Evolutionary conservation across 2,113 vertebrate species (phyloP).

Genomic region (Lichenostomus cassidix): DNA sequence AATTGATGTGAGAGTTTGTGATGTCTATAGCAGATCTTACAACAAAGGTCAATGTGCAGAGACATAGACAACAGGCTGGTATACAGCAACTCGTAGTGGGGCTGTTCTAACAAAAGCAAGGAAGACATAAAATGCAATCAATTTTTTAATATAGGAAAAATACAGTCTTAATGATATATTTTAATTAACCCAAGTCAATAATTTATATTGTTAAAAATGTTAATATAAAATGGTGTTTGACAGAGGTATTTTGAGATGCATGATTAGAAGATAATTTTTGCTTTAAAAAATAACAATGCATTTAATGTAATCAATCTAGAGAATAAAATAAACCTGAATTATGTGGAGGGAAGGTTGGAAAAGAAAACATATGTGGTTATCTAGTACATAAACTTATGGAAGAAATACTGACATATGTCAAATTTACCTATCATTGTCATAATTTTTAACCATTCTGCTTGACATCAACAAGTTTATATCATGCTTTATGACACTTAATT

Average conservation of each 20-base stretch:
- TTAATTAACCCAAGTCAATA: conserved; percentile 64
- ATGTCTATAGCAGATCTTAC: conserved; percentile 97
- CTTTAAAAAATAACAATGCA: neutral
- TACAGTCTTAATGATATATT: conserved; percentile 64
- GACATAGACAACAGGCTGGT: conserved; percentile 92
- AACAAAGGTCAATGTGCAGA: conserved; percentile 97
- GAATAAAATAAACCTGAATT: conserved; percentile 26
- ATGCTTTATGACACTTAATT: conserved; percentile 77
- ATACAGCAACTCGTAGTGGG: conserved; percentile 74
- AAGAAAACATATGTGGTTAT: conserved; percentile 54
- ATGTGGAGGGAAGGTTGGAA: neutral
- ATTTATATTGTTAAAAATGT: conserved; percentile 59
- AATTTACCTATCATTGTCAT: conserved; percentile 67
- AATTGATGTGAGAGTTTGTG: conserved; percentile 99
- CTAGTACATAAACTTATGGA: conserved; percentile 30
- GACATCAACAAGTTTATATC: conserved; percentile 75
- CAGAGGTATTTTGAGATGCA: neutral
- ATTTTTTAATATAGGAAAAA: conserved; percentile 71
- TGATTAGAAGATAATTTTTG: conserved; percentile 47
- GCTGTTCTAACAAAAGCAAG: conserved; percentile 66
- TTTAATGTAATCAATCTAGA: conserved; percentile 21
- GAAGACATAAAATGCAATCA: conserved; percentile 69
- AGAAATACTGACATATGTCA: conserved; percentile 71
- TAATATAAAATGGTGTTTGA: conserved; percentile 60
- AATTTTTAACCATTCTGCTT: conserved; percentile 66